A percentile compares a stretch with the other conserved stretches of the same genome.
Conservation (phyloP, 2,888 invertebrate genomes). For the Petrolisthes manimaculis region DNA sequence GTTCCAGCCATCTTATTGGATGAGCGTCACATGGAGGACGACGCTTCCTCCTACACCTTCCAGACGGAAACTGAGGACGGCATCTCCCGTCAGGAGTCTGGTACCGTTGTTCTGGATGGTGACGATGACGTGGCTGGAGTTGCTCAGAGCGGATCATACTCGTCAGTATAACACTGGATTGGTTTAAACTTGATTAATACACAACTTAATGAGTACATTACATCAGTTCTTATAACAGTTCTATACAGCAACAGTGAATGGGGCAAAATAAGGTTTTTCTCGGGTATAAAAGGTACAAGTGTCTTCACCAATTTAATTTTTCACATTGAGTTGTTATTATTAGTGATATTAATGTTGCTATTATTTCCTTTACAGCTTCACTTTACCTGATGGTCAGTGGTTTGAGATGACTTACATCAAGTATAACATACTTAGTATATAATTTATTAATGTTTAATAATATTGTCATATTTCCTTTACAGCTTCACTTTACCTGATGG, state of each 20-base stretch:
- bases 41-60: constrained; percentile 45
- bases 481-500: constrained; percentile 59
- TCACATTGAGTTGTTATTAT: too few species aligned
- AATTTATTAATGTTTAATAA: too few species aligned
- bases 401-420: constrained; percentile 54
- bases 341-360: too few species aligned
- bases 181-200: background rate
- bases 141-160: constrained; percentile 31
- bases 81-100: constrained; percentile 39
- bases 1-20: constrained; percentile 24
- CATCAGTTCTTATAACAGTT: background rate
- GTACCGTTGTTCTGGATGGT: background rate
- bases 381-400: constrained; percentile 51
- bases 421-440: too few species aligned
- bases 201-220: background rate
- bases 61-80: constrained; percentile 46
- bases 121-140: constrained; percentile 29
- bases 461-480: background rate
- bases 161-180: constrained; percentile 29
- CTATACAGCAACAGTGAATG: background rate
- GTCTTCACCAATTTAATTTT: too few species aligned
- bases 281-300: background rate
- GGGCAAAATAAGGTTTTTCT: background rate
- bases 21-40: constrained; percentile 19
- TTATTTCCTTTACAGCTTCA: constrained; percentile 48